Evolutionary conservation across 2,888 invertebrate species (phyloP).

Genomic region (Caradrina clavipalpis): DNA sequence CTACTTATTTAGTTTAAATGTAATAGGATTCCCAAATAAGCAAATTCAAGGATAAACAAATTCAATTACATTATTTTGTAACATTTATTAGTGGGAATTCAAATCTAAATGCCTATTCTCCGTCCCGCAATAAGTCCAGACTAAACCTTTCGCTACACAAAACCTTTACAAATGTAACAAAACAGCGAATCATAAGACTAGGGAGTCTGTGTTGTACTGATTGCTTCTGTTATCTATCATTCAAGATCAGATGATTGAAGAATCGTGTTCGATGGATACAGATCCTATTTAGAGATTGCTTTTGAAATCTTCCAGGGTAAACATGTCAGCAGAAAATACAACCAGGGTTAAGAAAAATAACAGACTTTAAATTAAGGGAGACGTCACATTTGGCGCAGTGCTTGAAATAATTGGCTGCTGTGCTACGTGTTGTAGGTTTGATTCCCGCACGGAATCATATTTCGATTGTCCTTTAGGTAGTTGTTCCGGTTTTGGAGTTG

Average conservation of each 20-base stretch:
- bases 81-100: not conserved
- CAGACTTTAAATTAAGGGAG: not conserved
- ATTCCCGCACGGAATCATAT: not conserved
- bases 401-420: too few relatives aligned
- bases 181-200: constrained; percentile 5
- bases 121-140: too few relatives aligned
- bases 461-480: too few relatives aligned
- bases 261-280: constrained; percentile 20
- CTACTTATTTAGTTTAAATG: too few relatives aligned
- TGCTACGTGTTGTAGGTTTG: not conserved
- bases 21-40: too few relatives aligned
- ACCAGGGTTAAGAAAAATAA: not conserved
- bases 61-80: too few relatives aligned
- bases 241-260: constrained; percentile 41
- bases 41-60: too few relatives aligned
- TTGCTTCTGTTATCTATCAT: constrained; percentile 37
- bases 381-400: too few relatives aligned
- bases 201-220: constrained; percentile 20
- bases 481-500: too few relatives aligned
- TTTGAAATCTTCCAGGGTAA: constrained; percentile 21
- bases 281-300: constrained; percentile 35
- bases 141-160: not conserved
- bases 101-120: not conserved
- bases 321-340: not conserved
- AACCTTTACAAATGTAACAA: constrained; percentile 3